phyloP scores from a whole-genome alignment of 2,797 vertebrate species.

The Leucoraja ocellata region DNA sequence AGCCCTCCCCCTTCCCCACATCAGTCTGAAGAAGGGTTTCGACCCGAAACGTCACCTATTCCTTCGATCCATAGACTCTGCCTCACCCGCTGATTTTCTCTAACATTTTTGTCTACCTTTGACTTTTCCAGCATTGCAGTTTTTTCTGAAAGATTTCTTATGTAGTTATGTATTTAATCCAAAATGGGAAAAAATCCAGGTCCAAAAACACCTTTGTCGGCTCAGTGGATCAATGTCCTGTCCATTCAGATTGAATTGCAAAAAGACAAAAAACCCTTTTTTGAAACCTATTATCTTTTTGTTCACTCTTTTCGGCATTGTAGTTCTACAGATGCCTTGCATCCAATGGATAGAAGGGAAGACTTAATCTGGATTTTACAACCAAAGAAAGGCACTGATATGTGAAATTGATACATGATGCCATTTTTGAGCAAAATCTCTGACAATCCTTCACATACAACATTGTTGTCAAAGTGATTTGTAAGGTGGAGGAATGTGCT shows the following conservation, averaged over 20 bases:
- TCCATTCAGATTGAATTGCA: neutral
- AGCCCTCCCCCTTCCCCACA: too few species aligned
- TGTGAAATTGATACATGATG: neutral
- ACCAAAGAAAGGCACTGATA: neutral
- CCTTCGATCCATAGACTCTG: too few species aligned
- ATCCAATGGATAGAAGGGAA: neutral
- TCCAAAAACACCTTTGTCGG: neutral
- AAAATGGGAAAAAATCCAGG: neutral
- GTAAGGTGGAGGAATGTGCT: neutral
- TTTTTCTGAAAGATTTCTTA: neutral
- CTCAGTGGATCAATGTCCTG: neutral
- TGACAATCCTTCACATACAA: neutral
- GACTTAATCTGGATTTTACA: neutral
- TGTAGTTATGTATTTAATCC: neutral
- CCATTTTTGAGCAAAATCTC: neutral
- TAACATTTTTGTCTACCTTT: too few species aligned
- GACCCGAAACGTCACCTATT: too few species aligned
- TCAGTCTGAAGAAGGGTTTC: too few species aligned
- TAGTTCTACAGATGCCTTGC: neutral
- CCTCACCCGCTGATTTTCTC: too few species aligned
- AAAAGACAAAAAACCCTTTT: neutral
- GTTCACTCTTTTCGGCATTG: neutral
- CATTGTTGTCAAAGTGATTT: conserved; percentile 26
- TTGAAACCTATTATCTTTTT: neutral
- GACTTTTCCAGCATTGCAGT: too few species aligned